A percentile compares a stretch with the other conserved stretches of the same genome.
Conservation (phyloP, 2,888 invertebrate species). For the Macrophya alboannulata region DNA sequence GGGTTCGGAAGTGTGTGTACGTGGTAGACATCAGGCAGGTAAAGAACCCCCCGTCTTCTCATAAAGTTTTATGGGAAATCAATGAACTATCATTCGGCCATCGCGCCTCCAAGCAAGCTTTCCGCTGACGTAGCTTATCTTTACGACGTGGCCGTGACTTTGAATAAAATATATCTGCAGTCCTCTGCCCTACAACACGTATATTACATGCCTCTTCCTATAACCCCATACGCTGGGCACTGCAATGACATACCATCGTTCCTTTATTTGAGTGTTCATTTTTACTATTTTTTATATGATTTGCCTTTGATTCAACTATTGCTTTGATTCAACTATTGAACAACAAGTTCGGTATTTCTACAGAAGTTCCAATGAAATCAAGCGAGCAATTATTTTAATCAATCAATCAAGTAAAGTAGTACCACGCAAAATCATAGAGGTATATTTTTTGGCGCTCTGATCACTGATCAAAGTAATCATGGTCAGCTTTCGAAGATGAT, state of each 20-base stretch:
- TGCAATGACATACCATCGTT: background rate
- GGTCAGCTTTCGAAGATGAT: background rate
- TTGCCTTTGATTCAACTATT: background rate
- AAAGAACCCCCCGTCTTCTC: constrained; percentile 57
- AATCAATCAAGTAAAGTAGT: background rate
- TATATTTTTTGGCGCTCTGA: background rate
- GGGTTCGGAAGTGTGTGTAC: background rate
- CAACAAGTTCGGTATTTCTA: background rate
- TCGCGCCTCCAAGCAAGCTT: constrained; percentile 59
- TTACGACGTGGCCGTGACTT: constrained; percentile 45
- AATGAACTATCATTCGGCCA: constrained; percentile 70
- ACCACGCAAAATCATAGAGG: background rate
- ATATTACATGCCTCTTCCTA: background rate
- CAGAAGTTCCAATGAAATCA: background rate
- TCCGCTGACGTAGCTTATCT: constrained; percentile 43
- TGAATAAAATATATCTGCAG: constrained; percentile 32
- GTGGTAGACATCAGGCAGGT: constrained; percentile 10
- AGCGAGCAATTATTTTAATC: too few species aligned
- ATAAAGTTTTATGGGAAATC: constrained; percentile 73
- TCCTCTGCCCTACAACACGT: background rate
- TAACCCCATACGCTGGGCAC: background rate
- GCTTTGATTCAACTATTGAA: background rate
- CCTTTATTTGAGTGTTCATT: background rate
- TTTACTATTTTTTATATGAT: background rate
- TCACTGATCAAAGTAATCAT: background rate